These are phyloP conservation scores for Calephelis nemesis DNA, from an alignment of 1,140 invertebrate genomes.

Conservation along the genomic window DNA sequence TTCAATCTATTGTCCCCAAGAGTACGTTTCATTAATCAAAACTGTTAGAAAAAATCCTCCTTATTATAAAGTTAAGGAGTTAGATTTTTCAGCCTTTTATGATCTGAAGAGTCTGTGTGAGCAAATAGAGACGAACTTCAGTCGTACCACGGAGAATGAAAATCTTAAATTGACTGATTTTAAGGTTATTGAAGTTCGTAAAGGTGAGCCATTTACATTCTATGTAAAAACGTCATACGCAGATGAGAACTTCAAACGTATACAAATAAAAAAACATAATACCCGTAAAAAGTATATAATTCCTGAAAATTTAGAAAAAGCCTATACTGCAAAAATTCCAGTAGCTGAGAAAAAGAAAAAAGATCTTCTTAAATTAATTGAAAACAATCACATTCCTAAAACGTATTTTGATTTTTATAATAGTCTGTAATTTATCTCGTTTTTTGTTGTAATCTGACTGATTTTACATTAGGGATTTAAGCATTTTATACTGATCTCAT, in stretches of 20 bases:
- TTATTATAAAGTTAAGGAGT: slow-evolving; percentile 4
- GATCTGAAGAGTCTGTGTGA: neutral
- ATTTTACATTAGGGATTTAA: too few species aligned
- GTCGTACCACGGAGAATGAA: neutral
- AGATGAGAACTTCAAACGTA: neutral
- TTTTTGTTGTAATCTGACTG: neutral
- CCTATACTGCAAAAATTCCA: neutral
- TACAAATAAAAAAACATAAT: slow-evolving; percentile 6
- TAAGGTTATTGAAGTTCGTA: neutral
- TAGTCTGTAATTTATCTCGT: neutral
- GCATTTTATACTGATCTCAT: too few species aligned
- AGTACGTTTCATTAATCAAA: slow-evolving; percentile 4
- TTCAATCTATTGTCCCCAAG: slow-evolving; percentile 1
- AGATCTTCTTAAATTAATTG: neutral
- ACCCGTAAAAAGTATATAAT: neutral
- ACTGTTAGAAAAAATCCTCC: neutral
- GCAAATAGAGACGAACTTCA: neutral
- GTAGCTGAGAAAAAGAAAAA: slow-evolving; percentile 1
- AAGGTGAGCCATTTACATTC: neutral
- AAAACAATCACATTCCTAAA: neutral
- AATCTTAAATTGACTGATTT: neutral
- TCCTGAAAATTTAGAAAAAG: slow-evolving; percentile 1
- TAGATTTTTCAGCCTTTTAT: neutral
- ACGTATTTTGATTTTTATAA: slow-evolving; percentile 6
- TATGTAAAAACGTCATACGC: neutral